These are phyloP conservation scores for Mamestra configurata DNA, from an alignment of 1,140 invertebrate species.

Conservation along the genomic window DNA sequence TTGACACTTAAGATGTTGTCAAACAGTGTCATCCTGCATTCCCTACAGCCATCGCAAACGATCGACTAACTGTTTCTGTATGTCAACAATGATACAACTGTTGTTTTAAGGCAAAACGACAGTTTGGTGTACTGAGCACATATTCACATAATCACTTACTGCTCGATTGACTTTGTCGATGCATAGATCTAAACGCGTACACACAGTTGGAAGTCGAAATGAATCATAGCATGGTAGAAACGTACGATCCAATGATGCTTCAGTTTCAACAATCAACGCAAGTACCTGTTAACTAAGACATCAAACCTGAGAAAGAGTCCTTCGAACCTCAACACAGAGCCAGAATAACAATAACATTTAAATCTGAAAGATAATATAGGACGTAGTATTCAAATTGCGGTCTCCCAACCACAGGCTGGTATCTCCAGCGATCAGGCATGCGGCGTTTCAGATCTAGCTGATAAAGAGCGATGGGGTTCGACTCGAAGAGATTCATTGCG, in stretches of 20 bases:
- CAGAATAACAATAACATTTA: conserved; percentile 45
- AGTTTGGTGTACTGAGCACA: conserved; percentile 10
- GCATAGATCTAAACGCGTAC: not conserved
- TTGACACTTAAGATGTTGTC: conserved; percentile 26
- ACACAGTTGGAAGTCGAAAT: not conserved
- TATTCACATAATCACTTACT: not conserved
- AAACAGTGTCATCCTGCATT: conserved; percentile 28
- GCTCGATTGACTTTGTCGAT: conserved; percentile 6
- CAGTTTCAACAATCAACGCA: not conserved
- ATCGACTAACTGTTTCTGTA: conserved; percentile 26
- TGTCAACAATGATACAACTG: conserved; percentile 29
- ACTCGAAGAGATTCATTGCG: conserved; percentile 73
- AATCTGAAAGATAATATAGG: conserved; percentile 40
- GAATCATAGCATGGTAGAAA: not conserved
- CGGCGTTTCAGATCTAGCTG: conserved; percentile 71
- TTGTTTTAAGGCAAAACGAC: conserved; percentile 6
- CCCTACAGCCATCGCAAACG: not conserved
- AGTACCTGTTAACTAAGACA: not conserved
- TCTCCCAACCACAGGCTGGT: conserved; percentile 40
- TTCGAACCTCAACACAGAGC: not conserved
- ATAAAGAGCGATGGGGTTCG: conserved; percentile 73
- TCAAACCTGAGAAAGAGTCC: not conserved
- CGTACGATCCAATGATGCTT: no score
- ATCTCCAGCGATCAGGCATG: conserved; percentile 71
- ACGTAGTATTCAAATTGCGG: conserved; percentile 51